Percentiles rank a stretch among this genome's conserved stretches.
Evolutionary conservation across 2,797 vertebrate species (phyloP).

Genomic region (Leuciscus waleckii): DNA sequence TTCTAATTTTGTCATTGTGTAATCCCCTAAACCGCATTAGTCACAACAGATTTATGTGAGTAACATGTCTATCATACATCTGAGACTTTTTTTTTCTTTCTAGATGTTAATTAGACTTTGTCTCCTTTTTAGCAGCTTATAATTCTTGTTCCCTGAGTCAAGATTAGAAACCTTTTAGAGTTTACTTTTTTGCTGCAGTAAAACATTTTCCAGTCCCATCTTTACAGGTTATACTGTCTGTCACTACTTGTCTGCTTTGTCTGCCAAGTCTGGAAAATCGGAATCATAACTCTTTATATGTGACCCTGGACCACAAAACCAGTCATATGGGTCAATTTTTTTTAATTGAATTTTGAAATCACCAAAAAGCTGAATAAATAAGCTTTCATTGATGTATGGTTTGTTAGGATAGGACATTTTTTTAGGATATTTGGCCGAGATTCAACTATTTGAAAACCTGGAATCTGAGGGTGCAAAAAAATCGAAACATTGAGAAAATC

Average conservation of each 20-base stretch:
- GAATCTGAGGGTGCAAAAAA: no score
- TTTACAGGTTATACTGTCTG: slow-evolving; percentile 18
- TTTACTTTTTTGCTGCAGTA: neutral
- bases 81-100: neutral
- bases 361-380: no score
- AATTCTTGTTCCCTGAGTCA: neutral
- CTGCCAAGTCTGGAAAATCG: slow-evolving; percentile 16
- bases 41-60: slow-evolving; percentile 1
- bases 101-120: neutral
- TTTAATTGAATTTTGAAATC: no score
- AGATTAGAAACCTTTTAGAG: neutral
- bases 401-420: no score
- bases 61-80: neutral
- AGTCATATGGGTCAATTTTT: no score
- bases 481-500: no score
- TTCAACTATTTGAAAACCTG: no score
- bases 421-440: no score
- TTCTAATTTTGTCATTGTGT: slow-evolving; percentile 38
- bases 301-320: no score
- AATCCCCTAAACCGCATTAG: slow-evolving; percentile 11
- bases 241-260: neutral
- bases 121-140: neutral
- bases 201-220: neutral
- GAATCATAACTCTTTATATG: neutral
- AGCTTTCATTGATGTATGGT: no score